These are phyloP conservation scores for Drosophila koepferae DNA, from an alignment of 2,888 invertebrate species.

Conservation along the genomic window DNA sequence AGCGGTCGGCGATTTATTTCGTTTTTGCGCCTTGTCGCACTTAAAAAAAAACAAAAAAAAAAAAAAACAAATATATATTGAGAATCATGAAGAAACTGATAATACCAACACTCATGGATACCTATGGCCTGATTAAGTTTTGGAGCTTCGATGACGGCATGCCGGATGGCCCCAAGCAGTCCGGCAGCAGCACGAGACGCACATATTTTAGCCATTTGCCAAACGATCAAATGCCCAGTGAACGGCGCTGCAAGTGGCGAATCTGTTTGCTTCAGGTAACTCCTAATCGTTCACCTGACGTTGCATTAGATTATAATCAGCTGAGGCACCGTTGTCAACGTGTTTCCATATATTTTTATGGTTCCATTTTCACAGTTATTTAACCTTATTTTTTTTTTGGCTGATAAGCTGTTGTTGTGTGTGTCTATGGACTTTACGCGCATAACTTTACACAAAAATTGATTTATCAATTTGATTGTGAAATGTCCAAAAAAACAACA, in stretches of 20 bases:
- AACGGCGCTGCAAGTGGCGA: slow-evolving; percentile 55
- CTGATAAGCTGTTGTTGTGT: not conserved
- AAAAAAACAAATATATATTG: not conserved
- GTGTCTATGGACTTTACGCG: not conserved
- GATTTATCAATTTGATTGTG: slow-evolving; percentile 42
- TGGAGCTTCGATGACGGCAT: slow-evolving; percentile 80
- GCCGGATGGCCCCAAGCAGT: slow-evolving; percentile 41
- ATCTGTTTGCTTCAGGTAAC: slow-evolving; percentile 59
- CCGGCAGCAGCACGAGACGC: not conserved
- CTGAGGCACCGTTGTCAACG: not conserved
- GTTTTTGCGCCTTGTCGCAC: slow-evolving; percentile 6
- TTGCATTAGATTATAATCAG: slow-evolving; percentile 9
- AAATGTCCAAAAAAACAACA: slow-evolving; percentile 27
- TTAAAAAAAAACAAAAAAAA: not conserved
- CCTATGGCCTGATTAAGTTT: slow-evolving; percentile 80
- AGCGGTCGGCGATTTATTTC: slow-evolving; percentile 15
- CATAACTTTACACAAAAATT: slow-evolving; percentile 3
- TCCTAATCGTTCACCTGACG: not conserved
- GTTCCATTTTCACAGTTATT: not conserved
- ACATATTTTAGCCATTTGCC: slow-evolving; percentile 16
- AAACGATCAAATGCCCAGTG: slow-evolving; percentile 46
- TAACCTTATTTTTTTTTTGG: not conserved
- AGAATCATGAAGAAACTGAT: slow-evolving; percentile 77
- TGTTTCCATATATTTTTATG: slow-evolving; percentile 4
- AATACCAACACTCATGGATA: slow-evolving; percentile 79